Conservation (phyloP, 1,140 invertebrate genomes). For the Drosophila ananassae region DNA sequence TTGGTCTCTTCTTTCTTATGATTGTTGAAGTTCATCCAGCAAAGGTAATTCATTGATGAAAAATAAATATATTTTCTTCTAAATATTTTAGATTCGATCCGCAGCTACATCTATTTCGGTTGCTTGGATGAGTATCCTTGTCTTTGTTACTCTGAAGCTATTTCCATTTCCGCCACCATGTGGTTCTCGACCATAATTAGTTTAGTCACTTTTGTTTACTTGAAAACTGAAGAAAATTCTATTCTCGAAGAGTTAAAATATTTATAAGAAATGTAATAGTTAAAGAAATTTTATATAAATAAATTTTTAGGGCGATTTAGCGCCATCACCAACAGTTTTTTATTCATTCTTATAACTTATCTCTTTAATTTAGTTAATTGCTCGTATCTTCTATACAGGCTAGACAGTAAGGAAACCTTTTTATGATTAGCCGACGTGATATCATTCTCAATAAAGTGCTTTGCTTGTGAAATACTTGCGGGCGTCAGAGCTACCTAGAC, state of each 20-base stretch:
- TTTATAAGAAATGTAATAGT: not conserved
- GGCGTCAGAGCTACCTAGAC: too few species aligned
- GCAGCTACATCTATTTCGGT: conserved; percentile 54
- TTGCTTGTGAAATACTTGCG: too few species aligned
- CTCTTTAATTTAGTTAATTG: too few species aligned
- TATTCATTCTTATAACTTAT: too few species aligned
- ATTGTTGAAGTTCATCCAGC: conserved; percentile 68
- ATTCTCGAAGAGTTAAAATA: conserved; percentile 39
- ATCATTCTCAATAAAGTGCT: too few species aligned
- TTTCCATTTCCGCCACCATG: conserved; percentile 59
- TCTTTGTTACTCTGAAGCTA: conserved; percentile 50
- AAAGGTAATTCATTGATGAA: conserved; percentile 46
- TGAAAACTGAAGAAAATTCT: conserved; percentile 87
- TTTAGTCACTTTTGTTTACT: conserved; percentile 54
- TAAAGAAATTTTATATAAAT: too few species aligned
- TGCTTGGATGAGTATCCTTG: conserved; percentile 41
- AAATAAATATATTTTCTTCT: not conserved
- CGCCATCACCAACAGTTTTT: too few species aligned
- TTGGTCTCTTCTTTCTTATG: conserved; percentile 65
- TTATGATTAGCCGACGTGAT: too few species aligned
- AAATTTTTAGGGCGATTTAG: too few species aligned
- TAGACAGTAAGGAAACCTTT: too few species aligned
- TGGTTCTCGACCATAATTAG: conserved; percentile 47
- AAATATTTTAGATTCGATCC: conserved; percentile 49
- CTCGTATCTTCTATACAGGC: too few species aligned